Evolutionary conservation across 1,140 invertebrate genomes (phyloP).

Genomic region (Littorina saxatilis): DNA sequence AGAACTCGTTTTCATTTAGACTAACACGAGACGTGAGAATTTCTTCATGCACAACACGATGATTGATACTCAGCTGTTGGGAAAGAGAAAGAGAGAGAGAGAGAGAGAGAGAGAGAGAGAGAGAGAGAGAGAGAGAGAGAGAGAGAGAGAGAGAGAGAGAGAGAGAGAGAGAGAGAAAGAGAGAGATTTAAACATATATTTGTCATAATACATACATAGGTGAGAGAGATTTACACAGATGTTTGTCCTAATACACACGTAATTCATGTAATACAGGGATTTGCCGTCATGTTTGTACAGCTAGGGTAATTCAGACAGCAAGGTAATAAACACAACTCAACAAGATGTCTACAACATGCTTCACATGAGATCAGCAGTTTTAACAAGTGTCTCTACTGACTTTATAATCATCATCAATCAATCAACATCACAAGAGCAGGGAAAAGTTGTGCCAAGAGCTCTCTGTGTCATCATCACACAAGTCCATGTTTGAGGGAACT

Average conservation of each 20-base stretch:
- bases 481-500: too few species aligned
- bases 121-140: neutral
- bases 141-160: neutral
- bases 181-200: neutral
- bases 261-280: neutral
- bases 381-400: slow-evolving; percentile 10
- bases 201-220: neutral
- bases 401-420: too few species aligned
- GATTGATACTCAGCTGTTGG: neutral
- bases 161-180: too few species aligned
- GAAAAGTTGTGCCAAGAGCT: too few species aligned
- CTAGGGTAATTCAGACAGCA: neutral
- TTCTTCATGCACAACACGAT: neutral
- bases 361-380: slow-evolving; percentile 29
- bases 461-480: too few species aligned
- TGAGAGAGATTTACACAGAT: neutral
- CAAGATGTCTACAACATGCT: neutral
- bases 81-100: neutral
- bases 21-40: neutral
- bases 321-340: neutral
- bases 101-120: neutral
- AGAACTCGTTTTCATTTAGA: slow-evolving; percentile 1
- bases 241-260: neutral
- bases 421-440: too few species aligned
- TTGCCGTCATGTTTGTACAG: neutral